phyloP scores from a whole-genome alignment of 2,888 invertebrate species.

The Zygaena filipendulae region DNA sequence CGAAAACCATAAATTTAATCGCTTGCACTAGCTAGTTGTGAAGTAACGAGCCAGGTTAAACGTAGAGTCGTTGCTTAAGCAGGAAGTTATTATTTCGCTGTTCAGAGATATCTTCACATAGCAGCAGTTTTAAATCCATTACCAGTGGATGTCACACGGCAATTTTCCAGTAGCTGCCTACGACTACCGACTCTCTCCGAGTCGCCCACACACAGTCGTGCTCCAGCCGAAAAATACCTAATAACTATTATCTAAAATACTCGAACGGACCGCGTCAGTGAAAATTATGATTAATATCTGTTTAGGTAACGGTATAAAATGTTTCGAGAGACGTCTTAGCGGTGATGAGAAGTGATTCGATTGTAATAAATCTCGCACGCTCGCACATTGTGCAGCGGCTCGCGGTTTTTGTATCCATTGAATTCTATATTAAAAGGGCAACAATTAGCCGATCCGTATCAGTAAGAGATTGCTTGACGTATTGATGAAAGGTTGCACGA shows the following conservation, averaged over 20 bases:
- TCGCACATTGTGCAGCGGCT: conserved; percentile 17
- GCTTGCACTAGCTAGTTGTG: too few species aligned
- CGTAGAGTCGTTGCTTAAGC: too few species aligned
- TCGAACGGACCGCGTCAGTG: conserved; percentile 54
- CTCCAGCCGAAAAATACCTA: conserved; percentile 50
- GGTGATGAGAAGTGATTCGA: conserved; percentile 31
- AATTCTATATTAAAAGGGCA: conserved; percentile 34
- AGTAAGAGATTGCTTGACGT: conserved; percentile 18
- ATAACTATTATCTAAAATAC: conserved; percentile 62
- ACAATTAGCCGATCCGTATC: conserved; percentile 42
- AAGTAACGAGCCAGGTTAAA: too few species aligned
- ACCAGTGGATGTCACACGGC: conserved; percentile 55
- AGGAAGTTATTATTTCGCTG: conserved; percentile 60
- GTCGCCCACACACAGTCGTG: conserved; percentile 55
- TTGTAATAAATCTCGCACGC: conserved; percentile 26
- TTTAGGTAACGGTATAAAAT: conserved; percentile 62
- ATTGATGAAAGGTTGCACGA: conserved; percentile 23
- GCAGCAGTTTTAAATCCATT: conserved; percentile 63
- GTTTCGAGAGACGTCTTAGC: conserved; percentile 21
- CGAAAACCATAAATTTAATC: too few species aligned
- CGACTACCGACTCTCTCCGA: too few species aligned
- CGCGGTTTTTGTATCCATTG: conserved; percentile 28
- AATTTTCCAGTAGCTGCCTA: conserved; percentile 61
- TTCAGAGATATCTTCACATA: conserved; percentile 41
- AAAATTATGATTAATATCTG: conserved; percentile 69